A percentile compares a stretch with the other conserved stretches of the same genome.
These are phyloP conservation scores for Sorex araneus DNA, from an alignment of 2,113 vertebrate species.

Conservation along the genomic window DNA sequence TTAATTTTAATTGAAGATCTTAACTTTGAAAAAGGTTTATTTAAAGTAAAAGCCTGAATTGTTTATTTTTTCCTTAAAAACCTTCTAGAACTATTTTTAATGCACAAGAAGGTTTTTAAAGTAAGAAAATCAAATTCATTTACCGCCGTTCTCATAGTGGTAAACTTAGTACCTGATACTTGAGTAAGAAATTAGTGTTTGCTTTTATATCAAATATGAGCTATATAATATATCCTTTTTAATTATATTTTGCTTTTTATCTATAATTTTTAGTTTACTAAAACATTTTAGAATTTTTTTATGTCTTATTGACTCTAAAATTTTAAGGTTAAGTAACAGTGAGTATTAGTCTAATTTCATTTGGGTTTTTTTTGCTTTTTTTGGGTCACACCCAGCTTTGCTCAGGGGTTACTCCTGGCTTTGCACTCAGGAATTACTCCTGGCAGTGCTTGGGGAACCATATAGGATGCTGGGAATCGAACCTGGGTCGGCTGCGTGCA, in stretches of 20 bases:
- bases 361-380: too few species aligned
- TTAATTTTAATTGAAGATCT: not conserved
- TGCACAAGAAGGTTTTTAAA: not conserved
- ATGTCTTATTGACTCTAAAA: slow-evolving; percentile 25
- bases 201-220: not conserved
- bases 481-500: too few species aligned
- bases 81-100: not conserved
- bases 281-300: slow-evolving; percentile 40
- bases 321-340: not conserved
- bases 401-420: too few species aligned
- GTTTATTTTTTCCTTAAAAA: not conserved
- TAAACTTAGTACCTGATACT: not conserved
- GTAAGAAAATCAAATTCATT: not conserved
- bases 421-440: too few species aligned
- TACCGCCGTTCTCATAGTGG: not conserved
- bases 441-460: too few species aligned
- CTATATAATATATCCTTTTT: not conserved
- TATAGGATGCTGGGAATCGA: too few species aligned
- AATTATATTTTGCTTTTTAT: too few species aligned
- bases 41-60: too few species aligned
- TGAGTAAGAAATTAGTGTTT: not conserved
- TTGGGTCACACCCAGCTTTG: too few species aligned
- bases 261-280: slow-evolving; percentile 17
- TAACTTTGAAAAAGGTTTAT: slow-evolving; percentile 28
- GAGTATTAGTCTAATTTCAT: not conserved